Evolutionary conservation across 1,140 invertebrate genomes (phyloP).

Genomic region (Lucilia sericata): DNA sequence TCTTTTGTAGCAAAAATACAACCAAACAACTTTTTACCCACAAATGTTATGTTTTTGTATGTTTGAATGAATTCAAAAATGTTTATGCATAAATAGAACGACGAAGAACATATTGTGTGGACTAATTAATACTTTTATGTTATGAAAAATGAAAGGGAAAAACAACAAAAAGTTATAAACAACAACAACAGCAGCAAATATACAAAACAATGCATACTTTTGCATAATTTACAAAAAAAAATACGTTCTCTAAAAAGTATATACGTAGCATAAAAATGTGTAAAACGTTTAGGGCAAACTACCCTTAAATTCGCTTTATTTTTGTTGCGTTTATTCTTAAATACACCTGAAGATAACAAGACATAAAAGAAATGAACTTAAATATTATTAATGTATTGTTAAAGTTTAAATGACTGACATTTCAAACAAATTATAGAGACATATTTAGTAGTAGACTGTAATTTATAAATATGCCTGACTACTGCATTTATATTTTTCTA

Average conservation of each 20-base stretch:
- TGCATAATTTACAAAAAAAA: neutral
- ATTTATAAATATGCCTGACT: neutral
- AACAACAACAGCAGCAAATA: too few species aligned
- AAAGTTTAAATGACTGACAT: conserved; percentile 13
- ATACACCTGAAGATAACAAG: conserved; percentile 16
- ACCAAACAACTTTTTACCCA: neutral
- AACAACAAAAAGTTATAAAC: neutral
- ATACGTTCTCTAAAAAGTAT: neutral
- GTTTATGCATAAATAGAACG: conserved; percentile 15
- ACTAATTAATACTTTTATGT: conserved; percentile 18
- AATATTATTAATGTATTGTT: conserved; percentile 19
- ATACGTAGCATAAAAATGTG: neutral
- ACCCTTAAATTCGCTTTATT: neutral
- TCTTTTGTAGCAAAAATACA: neutral
- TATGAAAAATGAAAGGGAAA: neutral
- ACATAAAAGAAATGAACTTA: conserved; percentile 25
- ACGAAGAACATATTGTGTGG: neutral
- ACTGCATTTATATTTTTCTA: neutral
- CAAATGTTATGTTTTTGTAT: neutral
- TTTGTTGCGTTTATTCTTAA: neutral
- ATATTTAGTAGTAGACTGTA: neutral
- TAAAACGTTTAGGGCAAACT: neutral
- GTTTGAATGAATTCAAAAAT: neutral
- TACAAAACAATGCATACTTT: conserved; percentile 12
- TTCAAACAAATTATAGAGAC: conserved; percentile 35